phyloP scores from a whole-genome alignment of 2,888 invertebrate genomes.

The Mythimna loreyi region DNA sequence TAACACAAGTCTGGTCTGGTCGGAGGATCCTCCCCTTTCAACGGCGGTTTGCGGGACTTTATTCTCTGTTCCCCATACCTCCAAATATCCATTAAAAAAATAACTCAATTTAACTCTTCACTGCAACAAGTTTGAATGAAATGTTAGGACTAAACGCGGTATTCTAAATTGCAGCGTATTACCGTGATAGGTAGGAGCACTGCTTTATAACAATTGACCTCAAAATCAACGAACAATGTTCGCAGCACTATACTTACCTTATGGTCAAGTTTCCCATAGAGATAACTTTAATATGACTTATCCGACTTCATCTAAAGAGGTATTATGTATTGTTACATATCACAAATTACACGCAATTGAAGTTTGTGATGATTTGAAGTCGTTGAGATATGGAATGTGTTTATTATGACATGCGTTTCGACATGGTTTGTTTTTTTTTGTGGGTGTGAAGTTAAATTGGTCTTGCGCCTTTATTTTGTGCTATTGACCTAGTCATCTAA shows the following conservation, averaged over 20 bases:
- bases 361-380: slow-evolving; percentile 34
- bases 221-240: slow-evolving; percentile 44
- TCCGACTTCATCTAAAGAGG: slow-evolving; percentile 46
- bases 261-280: slow-evolving; percentile 50
- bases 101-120: no score
- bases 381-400: slow-evolving; percentile 18
- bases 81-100: no score
- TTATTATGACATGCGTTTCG: background rate
- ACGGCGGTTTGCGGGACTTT: no score
- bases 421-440: slow-evolving; percentile 6
- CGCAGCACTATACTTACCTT: slow-evolving; percentile 19
- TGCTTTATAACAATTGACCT: slow-evolving; percentile 39
- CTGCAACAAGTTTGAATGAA: no score
- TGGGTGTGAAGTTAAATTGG: background rate
- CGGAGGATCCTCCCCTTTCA: no score
- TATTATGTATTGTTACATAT: slow-evolving; percentile 50
- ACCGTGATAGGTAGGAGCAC: no score
- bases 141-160: no score
- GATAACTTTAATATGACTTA: slow-evolving; percentile 51
- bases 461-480: no score
- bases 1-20: no score
- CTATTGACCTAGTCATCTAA: no score
- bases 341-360: slow-evolving; percentile 30
- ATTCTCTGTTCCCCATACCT: no score
- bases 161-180: no score